A percentile compares a stretch with the other conserved stretches of the same genome.
Conservation (phyloP, 2,797 vertebrate species). For the Tapirus indicus region DNA sequence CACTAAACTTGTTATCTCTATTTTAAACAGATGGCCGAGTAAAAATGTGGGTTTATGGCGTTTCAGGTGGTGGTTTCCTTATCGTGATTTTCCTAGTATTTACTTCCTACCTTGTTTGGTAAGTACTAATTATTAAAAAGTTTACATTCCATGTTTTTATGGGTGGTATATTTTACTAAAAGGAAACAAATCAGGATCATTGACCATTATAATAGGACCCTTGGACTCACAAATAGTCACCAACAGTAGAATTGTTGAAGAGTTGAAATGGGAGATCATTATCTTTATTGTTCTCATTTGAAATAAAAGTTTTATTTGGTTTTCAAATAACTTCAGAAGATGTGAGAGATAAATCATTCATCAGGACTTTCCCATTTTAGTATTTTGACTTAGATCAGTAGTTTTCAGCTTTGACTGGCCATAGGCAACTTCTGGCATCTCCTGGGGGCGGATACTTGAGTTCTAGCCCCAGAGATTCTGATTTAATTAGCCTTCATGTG, state of each 20-base stretch:
- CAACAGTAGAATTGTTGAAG: not conserved
- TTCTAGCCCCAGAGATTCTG: not conserved
- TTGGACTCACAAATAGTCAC: not conserved
- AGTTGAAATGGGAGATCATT: not conserved
- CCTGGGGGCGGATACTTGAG: not conserved
- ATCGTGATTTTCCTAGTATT: conserved; percentile 95
- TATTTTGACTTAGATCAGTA: not conserved
- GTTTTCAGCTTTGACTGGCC: not conserved
- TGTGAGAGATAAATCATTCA: not conserved
- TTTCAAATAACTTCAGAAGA: not conserved
- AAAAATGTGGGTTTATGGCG: conserved; percentile 98
- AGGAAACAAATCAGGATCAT: not conserved
- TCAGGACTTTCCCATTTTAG: not conserved
- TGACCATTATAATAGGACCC: not conserved
- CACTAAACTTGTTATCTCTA: conserved; percentile 76
- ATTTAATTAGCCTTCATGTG: not conserved
- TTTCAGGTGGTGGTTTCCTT: conserved; percentile 95
- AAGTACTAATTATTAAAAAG: conserved; percentile 85
- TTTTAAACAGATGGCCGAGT: conserved; percentile 95
- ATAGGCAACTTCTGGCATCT: not conserved
- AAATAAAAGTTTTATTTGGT: not conserved
- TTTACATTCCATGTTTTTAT: not conserved
- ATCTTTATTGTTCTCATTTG: not conserved
- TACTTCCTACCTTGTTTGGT: conserved; percentile 97
- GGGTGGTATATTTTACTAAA: not conserved